These are phyloP conservation scores for Apotomis betuletana DNA, from an alignment of 2,888 invertebrate species.

Conservation along the genomic window DNA sequence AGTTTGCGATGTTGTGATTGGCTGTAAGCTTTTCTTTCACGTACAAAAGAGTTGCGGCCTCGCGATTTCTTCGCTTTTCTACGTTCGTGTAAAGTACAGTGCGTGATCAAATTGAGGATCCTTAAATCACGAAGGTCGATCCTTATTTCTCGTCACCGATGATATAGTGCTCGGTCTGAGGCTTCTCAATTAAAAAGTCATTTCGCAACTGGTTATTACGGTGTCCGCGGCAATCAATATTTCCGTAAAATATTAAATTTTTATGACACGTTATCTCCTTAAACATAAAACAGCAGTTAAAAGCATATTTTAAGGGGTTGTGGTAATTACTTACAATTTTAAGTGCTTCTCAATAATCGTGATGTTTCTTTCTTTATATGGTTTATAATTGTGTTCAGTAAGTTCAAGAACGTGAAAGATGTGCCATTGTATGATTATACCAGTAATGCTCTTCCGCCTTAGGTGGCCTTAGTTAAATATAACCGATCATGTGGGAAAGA, in stretches of 20 bases:
- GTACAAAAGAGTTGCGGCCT: no score
- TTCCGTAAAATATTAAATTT: slow-evolving; percentile 24
- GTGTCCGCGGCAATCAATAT: slow-evolving; percentile 19
- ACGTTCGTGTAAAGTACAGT: no score
- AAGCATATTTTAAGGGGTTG: slow-evolving; percentile 18
- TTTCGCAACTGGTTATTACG: slow-evolving; percentile 16
- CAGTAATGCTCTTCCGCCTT: background rate
- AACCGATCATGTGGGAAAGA: no score
- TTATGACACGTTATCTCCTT: slow-evolving; percentile 15
- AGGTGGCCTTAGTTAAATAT: no score
- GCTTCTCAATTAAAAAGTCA: slow-evolving; percentile 22
- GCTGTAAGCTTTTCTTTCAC: background rate
- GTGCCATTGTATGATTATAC: background rate
- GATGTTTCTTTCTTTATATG: slow-evolving; percentile 4
- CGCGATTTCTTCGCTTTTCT: no score
- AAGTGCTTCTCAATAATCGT: slow-evolving; percentile 4
- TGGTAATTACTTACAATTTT: slow-evolving; percentile 3
- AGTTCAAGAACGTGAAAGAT: background rate
- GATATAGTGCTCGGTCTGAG: background rate
- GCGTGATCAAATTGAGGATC: no score
- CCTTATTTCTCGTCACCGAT: background rate
- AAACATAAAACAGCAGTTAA: slow-evolving; percentile 17
- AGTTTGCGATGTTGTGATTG: slow-evolving; percentile 20
- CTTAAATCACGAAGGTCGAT: slow-evolving; percentile 5
- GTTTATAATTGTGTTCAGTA: background rate